Evolutionary conservation across 2,888 invertebrate genomes (phyloP).

Genomic region (Terebella lapidaria): DNA sequence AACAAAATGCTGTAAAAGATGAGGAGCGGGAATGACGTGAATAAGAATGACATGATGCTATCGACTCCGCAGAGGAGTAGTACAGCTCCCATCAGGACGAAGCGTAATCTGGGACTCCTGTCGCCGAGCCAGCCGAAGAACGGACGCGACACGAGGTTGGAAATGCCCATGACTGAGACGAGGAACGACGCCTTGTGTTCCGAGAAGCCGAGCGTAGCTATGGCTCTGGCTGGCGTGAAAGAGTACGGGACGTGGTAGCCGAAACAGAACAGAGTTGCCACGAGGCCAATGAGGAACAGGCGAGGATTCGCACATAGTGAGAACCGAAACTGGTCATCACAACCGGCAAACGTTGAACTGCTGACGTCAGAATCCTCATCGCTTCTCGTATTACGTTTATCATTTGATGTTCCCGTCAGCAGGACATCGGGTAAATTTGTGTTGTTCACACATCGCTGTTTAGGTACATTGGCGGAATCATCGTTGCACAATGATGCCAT

Average conservation of each 20-base stretch:
- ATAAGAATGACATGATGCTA: constrained; percentile 4
- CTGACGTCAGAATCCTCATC: background rate
- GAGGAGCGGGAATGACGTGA: constrained; percentile 5
- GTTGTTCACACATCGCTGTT: too few relatives aligned
- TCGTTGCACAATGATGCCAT: too few relatives aligned
- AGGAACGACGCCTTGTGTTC: constrained; percentile 3
- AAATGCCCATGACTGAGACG: constrained; percentile 13
- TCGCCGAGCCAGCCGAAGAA: constrained; percentile 22
- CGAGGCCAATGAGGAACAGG: constrained; percentile 12
- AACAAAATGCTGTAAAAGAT: constrained; percentile 5
- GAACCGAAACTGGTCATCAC: background rate
- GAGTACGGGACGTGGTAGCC: constrained; percentile 26
- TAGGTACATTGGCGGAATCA: too few relatives aligned
- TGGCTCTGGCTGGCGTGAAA: constrained; percentile 19
- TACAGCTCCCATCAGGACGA: background rate
- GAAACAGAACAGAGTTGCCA: constrained; percentile 16
- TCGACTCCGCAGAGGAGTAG: constrained; percentile 5
- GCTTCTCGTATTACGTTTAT: too few relatives aligned
- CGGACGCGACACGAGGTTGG: constrained; percentile 15
- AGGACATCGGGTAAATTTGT: too few relatives aligned
- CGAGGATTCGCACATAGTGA: constrained; percentile 13
- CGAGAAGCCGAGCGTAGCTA: background rate
- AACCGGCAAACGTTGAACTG: background rate
- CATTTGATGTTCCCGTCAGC: too few relatives aligned
- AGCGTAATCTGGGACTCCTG: constrained; percentile 3